phyloP scores from a whole-genome alignment of 2,797 vertebrate species.

The Lepus townsendii region DNA sequence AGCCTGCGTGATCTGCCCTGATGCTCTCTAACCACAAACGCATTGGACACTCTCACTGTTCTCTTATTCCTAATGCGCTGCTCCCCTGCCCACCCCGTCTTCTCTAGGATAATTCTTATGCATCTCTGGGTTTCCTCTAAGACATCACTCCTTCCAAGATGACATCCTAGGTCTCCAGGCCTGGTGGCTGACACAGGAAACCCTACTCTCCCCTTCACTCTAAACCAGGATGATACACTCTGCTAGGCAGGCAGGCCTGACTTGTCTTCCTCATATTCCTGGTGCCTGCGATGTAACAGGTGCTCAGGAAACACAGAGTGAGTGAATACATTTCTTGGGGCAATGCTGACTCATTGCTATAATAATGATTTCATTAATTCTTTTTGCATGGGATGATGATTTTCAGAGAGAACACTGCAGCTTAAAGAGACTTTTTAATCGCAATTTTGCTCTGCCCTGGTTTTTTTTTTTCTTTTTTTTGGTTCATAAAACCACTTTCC shows the following conservation, averaged over 20 bases:
- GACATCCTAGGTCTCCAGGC: neutral
- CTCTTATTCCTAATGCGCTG: neutral
- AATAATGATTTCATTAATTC: neutral
- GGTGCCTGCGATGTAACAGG: neutral
- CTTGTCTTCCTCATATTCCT: neutral
- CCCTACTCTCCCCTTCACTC: no score
- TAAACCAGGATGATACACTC: neutral
- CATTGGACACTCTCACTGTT: rapidly evolving
- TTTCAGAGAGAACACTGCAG: neutral
- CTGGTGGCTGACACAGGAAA: neutral
- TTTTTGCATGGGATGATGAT: neutral
- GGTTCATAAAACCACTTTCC: neutral
- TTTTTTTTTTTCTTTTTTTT: neutral
- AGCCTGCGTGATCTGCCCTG: rapidly evolving
- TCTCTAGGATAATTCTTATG: neutral
- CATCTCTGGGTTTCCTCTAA: neutral
- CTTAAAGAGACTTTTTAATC: neutral
- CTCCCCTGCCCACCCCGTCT: no score
- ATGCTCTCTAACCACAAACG: neutral
- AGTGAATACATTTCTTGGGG: no score
- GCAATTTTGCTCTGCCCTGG: neutral
- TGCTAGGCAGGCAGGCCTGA: neutral
- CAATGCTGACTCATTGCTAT: neutral
- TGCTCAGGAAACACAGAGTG: rapidly evolving
- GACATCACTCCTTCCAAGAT: neutral